Conservation (phyloP, 2,113 vertebrate species). For the Actinemys pallida region DNA sequence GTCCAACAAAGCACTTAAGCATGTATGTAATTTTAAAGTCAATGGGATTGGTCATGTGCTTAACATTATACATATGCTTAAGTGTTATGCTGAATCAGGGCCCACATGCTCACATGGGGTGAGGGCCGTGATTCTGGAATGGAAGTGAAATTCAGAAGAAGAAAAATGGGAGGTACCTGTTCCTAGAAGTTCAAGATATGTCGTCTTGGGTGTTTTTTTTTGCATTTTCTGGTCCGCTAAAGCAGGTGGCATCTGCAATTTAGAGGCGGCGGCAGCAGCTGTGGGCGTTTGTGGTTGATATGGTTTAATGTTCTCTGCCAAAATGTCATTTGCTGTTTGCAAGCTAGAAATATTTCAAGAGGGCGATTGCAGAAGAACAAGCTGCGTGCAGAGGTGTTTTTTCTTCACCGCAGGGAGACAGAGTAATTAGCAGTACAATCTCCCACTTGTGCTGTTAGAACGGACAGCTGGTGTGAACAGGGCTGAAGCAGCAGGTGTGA, state of each 20-base stretch:
- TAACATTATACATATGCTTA: not conserved
- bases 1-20: not conserved
- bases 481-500: not conserved
- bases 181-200: not conserved
- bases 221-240: not conserved
- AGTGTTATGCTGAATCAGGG: not conserved
- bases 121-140: not conserved
- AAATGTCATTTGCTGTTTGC: not conserved
- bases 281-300: not conserved
- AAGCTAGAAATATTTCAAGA: not conserved
- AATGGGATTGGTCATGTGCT: not conserved
- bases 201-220: accelerated
- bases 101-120: accelerated
- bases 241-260: not conserved
- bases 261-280: not conserved
- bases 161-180: accelerated
- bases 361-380: not conserved
- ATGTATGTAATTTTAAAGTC: not conserved
- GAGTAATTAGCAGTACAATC: not conserved
- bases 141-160: accelerated
- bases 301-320: not conserved
- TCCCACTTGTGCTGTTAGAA: not conserved
- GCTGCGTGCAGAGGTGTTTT: not conserved
- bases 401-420: not conserved
- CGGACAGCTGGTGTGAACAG: not conserved